phyloP scores from a whole-genome alignment of 1,140 invertebrate genomes.

The Caenorhabditis tropicalis region DNA sequence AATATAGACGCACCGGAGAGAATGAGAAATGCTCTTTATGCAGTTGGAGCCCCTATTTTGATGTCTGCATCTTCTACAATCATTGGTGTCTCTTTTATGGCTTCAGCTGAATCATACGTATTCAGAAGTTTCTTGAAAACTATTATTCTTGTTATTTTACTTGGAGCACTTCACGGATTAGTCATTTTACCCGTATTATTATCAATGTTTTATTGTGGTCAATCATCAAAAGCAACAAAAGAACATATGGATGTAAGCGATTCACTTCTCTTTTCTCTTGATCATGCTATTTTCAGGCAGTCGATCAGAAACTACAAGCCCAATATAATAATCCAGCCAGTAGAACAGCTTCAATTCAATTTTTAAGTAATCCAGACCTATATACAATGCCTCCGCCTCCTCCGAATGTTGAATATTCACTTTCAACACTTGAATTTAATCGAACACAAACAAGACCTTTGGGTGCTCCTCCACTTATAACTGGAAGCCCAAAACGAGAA shows the following conservation, averaged over 20 bases:
- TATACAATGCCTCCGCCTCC: background rate
- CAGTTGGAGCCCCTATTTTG: slow-evolving; percentile 86
- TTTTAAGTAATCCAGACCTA: background rate
- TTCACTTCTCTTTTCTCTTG: background rate
- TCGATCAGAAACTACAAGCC: slow-evolving; percentile 46
- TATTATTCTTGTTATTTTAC: slow-evolving; percentile 91
- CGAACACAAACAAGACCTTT: slow-evolving; percentile 5
- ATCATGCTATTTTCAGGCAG: background rate
- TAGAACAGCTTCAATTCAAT: slow-evolving; percentile 45
- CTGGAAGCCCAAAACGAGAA: slow-evolving; percentile 3
- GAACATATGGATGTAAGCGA: slow-evolving; percentile 32
- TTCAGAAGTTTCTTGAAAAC: slow-evolving; percentile 99
- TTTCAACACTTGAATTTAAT: slow-evolving; percentile 19
- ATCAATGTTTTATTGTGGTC: slow-evolving; percentile 76
- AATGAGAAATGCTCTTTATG: slow-evolving; percentile 83
- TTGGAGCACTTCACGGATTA: slow-evolving; percentile 71
- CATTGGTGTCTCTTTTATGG: slow-evolving; percentile 83
- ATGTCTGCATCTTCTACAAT: slow-evolving; percentile 92
- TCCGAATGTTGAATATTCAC: slow-evolving; percentile 6
- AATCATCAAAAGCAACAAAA: background rate
- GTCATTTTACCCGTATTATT: slow-evolving; percentile 79
- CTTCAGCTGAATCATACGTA: slow-evolving; percentile 90
- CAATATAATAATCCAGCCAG: slow-evolving; percentile 32
- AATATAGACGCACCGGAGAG: slow-evolving; percentile 75
- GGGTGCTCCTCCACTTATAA: background rate